Base-by-base conservation (phyloP, 2,888 invertebrate genomes). In the Nomada goodeniana region DNA sequence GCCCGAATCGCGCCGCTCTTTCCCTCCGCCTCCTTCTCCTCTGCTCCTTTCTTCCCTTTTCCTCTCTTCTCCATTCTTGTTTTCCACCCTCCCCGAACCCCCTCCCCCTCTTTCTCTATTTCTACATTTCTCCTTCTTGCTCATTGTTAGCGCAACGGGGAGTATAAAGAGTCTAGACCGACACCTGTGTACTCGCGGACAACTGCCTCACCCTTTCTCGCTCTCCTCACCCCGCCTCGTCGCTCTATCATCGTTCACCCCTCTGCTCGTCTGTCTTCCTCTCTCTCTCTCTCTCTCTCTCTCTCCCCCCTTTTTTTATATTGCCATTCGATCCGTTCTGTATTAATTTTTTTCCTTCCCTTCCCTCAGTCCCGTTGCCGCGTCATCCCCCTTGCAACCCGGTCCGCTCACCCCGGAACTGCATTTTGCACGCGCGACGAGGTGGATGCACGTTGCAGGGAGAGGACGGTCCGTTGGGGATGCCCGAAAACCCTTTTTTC, bases 161-260 rank as follows among this genome's bases (percentile, higher is more conserved):
- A 75, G 50, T 69, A 92, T 90, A 91, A 92, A 91, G 89, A 92
- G 93, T 93, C 92, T 93, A 93, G 93, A 93, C 93, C 92, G 91
- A 93, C 93, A 93, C 93, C 93, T 93, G 93, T 91, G 89, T 92
- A 89, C 86, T 82, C 71, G 89, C 77, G 83, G 75, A 85, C 83
- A 85, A 83, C 81, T 81, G 78, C 61, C 75, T 75, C 74, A 57
- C 71, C 81, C 60, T 57, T 80, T 60, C 64, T 67, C 9, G 60
- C 67, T 29, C 36, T 55, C 44, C 36, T 36, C 59, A 11, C 13
- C 36, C 36, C 57, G 2, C 23, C 50, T 50, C 20, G 44, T 61
- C 65, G 60, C 67, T 29, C 18, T 11, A 20, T 10, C 52, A 44
- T 42, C 29, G 36, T 23, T 18, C 26, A 29, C 61, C 72, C 55